A percentile compares a stretch with the other conserved stretches of the same genome.
phyloP scores from a whole-genome alignment of 2,888 invertebrate species.

The Globia sparganii region DNA sequence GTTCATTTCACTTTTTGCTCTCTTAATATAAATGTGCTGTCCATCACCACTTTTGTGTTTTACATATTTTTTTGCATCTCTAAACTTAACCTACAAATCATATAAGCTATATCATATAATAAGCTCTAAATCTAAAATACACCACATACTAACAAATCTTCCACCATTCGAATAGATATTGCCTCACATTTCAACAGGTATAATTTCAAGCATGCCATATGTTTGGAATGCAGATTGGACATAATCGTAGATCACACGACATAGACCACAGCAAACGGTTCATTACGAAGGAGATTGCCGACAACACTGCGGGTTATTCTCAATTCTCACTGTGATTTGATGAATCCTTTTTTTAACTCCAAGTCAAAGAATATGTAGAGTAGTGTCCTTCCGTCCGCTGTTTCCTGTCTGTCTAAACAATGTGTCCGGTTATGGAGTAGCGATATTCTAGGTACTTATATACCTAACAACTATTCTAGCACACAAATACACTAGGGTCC shows the following conservation, averaged over 20 bases:
- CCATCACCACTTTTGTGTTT: background rate
- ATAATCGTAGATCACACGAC: slow-evolving; percentile 73
- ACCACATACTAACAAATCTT: background rate
- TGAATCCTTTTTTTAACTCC: background rate
- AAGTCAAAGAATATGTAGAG: background rate
- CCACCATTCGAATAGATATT: slow-evolving; percentile 27
- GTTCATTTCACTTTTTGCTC: background rate
- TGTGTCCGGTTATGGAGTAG: too few species aligned
- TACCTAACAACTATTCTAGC: too few species aligned
- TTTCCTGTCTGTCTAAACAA: too few species aligned
- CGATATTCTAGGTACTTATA: too few species aligned
- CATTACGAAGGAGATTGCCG: slow-evolving; percentile 73
- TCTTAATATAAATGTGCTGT: background rate
- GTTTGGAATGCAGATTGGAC: slow-evolving; percentile 70
- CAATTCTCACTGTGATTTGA: background rate
- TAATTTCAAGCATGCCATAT: slow-evolving; percentile 45
- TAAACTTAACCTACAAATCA: background rate
- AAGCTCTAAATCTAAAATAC: background rate
- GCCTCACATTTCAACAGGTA: slow-evolving; percentile 44
- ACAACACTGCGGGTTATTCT: slow-evolving; percentile 64
- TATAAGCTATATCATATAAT: too few species aligned
- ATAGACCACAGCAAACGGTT: slow-evolving; percentile 75
- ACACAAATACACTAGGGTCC: too few species aligned
- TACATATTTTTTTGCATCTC: background rate
- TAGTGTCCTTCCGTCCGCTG: background rate